phyloP scores from a whole-genome alignment of 2,888 invertebrate genomes.

The Octonoba sinensis region DNA sequence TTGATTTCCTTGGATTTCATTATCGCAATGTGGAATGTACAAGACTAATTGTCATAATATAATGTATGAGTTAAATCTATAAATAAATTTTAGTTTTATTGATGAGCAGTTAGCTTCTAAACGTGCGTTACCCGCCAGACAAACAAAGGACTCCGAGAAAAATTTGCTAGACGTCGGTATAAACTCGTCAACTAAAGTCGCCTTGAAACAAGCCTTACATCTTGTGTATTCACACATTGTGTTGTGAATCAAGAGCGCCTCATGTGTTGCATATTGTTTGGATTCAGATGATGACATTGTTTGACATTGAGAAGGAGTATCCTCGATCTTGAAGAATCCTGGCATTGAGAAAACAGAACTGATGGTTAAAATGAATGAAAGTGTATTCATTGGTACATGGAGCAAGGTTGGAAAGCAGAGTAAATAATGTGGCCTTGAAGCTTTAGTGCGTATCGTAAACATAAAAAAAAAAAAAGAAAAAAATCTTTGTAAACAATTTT shows the following conservation, averaged over 20 bases:
- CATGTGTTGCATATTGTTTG: conserved; percentile 26
- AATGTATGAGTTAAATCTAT: too few relatives aligned
- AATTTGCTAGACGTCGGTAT: conserved; percentile 23
- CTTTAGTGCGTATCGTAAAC: too few relatives aligned
- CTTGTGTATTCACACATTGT: conserved; percentile 40
- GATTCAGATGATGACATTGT: conserved; percentile 42
- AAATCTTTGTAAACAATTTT: too few relatives aligned
- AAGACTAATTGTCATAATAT: too few relatives aligned
- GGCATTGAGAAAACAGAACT: conserved; percentile 40
- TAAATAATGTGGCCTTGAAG: conserved; percentile 12
- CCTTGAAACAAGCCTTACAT: conserved; percentile 26
- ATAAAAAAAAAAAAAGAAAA: too few relatives aligned
- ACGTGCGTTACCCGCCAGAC: conserved; percentile 17
- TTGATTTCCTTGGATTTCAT: too few relatives aligned
- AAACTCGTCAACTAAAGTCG: conserved; percentile 41
- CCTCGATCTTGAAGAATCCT: conserved; percentile 41
- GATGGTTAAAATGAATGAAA: conserved; percentile 13
- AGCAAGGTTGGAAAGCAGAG: conserved; percentile 42
- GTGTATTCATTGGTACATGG: conserved; percentile 14
- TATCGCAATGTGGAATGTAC: too few relatives aligned
- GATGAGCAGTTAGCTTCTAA: not conserved
- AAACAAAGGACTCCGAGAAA: conserved; percentile 10
- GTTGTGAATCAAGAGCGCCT: not conserved
- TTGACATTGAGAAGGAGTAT: conserved; percentile 43
- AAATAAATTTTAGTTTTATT: too few relatives aligned